Evolutionary conservation across 2,113 vertebrate genomes (phyloP).

Genomic region (Xyliphius kryptos): DNA sequence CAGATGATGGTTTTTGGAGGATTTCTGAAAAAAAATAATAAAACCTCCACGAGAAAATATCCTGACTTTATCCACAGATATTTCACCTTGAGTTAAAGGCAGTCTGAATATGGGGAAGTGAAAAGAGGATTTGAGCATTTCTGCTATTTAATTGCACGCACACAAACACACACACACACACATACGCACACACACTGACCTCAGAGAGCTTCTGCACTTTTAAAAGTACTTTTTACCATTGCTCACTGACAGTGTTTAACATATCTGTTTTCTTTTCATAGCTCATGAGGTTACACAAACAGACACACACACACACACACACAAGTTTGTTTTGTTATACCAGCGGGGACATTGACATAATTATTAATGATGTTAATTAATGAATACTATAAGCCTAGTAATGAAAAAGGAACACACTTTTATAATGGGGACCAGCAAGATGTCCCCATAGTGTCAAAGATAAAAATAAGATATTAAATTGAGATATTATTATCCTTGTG

Average conservation of each 20-base stretch:
- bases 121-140: conserved; percentile 10
- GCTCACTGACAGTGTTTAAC: conserved; percentile 21
- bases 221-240: conserved; percentile 16
- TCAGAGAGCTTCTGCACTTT: conserved; percentile 15
- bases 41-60: conserved; percentile 13
- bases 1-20: not conserved
- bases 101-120: conserved; percentile 18
- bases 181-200: conserved; percentile 19
- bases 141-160: not conserved
- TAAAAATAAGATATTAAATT: too few relatives aligned
- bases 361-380: conserved; percentile 11
- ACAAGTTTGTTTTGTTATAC: too few relatives aligned
- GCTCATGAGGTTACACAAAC: too few relatives aligned
- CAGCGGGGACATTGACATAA: too few relatives aligned
- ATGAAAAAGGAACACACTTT: too few relatives aligned
- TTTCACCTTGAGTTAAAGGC: conserved; percentile 12
- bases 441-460: too few relatives aligned
- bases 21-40: not conserved
- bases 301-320: too few relatives aligned
- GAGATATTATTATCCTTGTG: too few relatives aligned
- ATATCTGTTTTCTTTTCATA: conserved; percentile 17
- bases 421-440: too few relatives aligned
- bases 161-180: too few relatives aligned
- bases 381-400: too few relatives aligned
- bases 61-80: conserved; percentile 13